phyloP scores from a whole-genome alignment of 1,140 invertebrate genomes.

The Drosophila murphyi region DNA sequence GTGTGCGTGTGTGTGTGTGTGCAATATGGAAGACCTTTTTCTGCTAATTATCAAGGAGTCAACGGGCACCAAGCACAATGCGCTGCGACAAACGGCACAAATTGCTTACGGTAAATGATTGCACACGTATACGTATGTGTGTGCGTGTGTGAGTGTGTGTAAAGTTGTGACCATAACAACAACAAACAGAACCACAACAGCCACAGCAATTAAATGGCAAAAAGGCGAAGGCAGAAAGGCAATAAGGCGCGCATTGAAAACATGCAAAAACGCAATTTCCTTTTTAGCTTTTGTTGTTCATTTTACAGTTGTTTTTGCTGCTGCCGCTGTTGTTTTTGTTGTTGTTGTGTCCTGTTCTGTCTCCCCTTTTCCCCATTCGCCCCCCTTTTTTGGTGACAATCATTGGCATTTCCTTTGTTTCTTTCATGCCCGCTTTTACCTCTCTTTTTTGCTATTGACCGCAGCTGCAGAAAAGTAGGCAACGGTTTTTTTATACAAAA shows the following conservation, averaged over 20 bases:
- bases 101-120: constrained; percentile 89
- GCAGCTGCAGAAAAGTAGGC: constrained; percentile 52
- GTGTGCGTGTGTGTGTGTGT: constrained; percentile 18
- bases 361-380: no score
- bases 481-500: constrained; percentile 31
- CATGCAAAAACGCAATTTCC: constrained; percentile 63
- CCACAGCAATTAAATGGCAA: constrained; percentile 27
- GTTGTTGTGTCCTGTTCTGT: constrained; percentile 26
- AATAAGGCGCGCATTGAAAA: constrained; percentile 20
- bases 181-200: constrained; percentile 14
- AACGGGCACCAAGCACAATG: constrained; percentile 89
- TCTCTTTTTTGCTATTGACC: neutral
- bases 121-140: constrained; percentile 15
- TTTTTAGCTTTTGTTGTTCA: constrained; percentile 16
- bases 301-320: constrained; percentile 14
- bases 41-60: constrained; percentile 92
- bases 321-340: constrained; percentile 14
- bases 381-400: constrained; percentile 27
- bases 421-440: neutral
- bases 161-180: constrained; percentile 24
- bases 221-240: constrained; percentile 2
- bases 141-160: neutral
- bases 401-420: constrained; percentile 43
- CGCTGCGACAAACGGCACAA: constrained; percentile 90
- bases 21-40: constrained; percentile 92